Base-by-base conservation (phyloP, 2,888 invertebrate genomes). In the Callosobruchus maculatus region DNA sequence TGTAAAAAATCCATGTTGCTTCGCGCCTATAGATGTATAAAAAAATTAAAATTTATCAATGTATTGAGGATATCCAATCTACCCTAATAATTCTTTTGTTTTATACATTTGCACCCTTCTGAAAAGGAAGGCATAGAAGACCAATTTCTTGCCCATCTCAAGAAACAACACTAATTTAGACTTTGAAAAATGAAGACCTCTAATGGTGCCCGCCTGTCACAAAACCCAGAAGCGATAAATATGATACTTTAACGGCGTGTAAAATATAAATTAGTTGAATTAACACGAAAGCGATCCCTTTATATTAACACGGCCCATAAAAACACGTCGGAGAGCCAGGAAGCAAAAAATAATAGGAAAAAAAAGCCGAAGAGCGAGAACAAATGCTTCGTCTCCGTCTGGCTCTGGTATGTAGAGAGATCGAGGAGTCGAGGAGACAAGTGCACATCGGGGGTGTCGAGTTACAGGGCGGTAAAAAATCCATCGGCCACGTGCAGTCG, bases 401-500 rank as follows among this genome's bases (percentile, higher is more conserved):
- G 49, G 49, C 13, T n/a, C n/a, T 31, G 49, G 49, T 13, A 49
- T 49, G 49, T 49, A 49, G 49, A 49, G 18, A 49, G 49, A n/a
- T n/a, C n/a, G n/a, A n/a, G n/a, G n/a, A n/a, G n/a, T n/a, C 49
- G 49, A 49, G 67, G 77, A 78, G 77, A 80, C 80, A 81, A 80
- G 79, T 80, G 79, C 78, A 80, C 73, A 73, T 74, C 75, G 71
- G 77, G 71, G 76, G 74, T 78, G 74, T 79, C 80, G 70, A 30
- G 76, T 80, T 78, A 77, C 80, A 68, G 73, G 77, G 75, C 74
- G 76, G 74, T 73, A 79, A 80, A 83, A 80, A 82, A 81, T 76
- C 75, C 72, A 73, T 71, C 77, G 77, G 83, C 82, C 83, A 83
- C 83, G 83, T 83, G 83, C 81, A 82, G 77, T 74, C 77, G 76